Base-by-base conservation (phyloP, 1,140 invertebrate genomes). In the Drosophila miranda region DNA sequence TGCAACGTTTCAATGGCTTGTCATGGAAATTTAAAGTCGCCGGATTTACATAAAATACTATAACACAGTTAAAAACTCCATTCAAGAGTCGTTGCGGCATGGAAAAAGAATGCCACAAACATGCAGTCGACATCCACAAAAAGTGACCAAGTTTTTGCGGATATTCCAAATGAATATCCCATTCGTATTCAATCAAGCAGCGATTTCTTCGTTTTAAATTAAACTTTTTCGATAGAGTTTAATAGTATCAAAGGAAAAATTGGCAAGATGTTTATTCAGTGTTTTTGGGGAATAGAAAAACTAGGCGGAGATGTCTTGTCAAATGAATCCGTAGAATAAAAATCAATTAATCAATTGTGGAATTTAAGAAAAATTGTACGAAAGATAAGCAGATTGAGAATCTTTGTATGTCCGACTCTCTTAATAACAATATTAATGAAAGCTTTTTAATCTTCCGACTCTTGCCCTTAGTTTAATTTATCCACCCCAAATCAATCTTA, bases 1-100 rank as follows among this genome's bases (percentile, higher is more conserved):
- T 69, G 51, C 62, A 68, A 68, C 62, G 62, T 68, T 75, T 75
- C 61, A 75, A 75, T 75, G 69, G 71, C 60, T 64, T 75, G 72
- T 75, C 72, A 75, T 60, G 49, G 44, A 62, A 75, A 67, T 75
- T 75, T 75, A 75, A 75, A 75, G 72, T 74, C 71, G 43, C 28
- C 21, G 52, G 69, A 74, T 74, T 74, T 74, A 74, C 71, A 74
- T 74, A 66, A 74, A 73, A 73, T 73, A 63, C 66, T 68, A n/a
- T n/a, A n/a, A n/a, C n/a, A 56, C 49, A 68, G 41, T 56, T 26
- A 26, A 23, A 28, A 44, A 7, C 28, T 28, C 28, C 28, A 72
- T 59, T 64, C 51, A 72, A 51, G 48, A 56, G 58, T 21, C 50
- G 38, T 19, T 34, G 61, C 30, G 11, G 14, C 26, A 49, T 30